phyloP scores from a whole-genome alignment of 2,113 vertebrate species.

The Sapayoa aenigma region DNA sequence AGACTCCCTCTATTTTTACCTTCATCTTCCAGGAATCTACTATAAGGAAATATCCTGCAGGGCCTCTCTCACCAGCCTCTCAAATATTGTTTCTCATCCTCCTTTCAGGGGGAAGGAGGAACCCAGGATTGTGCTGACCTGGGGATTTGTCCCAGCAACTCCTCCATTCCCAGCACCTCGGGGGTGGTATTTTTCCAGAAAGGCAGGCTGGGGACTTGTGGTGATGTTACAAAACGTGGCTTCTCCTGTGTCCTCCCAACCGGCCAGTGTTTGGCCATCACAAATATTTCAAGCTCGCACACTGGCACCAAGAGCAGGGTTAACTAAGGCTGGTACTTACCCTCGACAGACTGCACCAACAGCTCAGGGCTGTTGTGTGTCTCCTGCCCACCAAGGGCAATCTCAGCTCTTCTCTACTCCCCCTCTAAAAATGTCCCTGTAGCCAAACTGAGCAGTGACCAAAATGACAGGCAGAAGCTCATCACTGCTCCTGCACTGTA shows the following conservation, averaged over 20 bases:
- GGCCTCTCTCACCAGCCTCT: not conserved
- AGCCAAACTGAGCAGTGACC: not conserved
- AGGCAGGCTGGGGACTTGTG: not conserved
- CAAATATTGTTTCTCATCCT: not conserved
- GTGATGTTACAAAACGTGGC: not conserved
- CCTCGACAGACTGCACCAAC: fast-evolving
- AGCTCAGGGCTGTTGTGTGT: fast-evolving
- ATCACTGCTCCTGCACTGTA: not conserved
- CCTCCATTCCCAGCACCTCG: not conserved
- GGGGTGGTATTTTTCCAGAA: not conserved
- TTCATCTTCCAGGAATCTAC: not conserved
- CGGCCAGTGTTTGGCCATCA: fast-evolving
- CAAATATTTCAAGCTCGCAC: fast-evolving
- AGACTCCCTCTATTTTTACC: not conserved
- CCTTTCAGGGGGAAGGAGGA: not conserved
- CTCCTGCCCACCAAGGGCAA: not conserved
- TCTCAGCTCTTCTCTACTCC: not conserved
- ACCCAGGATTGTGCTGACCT: not conserved
- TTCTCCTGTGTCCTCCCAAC: not conserved
- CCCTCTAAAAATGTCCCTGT: not conserved
- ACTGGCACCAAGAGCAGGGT: fast-evolving
- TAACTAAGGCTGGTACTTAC: not conserved
- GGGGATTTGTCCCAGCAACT: not conserved
- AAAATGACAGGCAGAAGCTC: not conserved
- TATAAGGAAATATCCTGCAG: not conserved